These are phyloP conservation scores for Chionis minor DNA, from an alignment of 2,113 vertebrate genomes.

Conservation along the genomic window DNA sequence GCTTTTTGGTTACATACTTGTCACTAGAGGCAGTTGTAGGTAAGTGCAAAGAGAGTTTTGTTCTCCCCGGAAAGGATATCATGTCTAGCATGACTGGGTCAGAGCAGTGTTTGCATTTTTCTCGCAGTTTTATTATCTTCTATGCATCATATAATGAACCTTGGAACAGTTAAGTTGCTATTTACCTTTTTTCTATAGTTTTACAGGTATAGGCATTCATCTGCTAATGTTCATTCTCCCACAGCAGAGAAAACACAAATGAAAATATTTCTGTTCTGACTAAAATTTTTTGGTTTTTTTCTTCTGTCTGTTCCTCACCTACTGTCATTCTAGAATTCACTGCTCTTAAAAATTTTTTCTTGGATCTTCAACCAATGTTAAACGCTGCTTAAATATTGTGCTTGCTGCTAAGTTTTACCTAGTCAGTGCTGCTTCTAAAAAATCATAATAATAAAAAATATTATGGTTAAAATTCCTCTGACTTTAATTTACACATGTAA, in stretches of 20 bases:
- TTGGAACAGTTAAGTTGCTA: not conserved
- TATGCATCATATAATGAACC: not conserved
- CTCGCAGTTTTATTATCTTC: not conserved
- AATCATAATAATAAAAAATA: not conserved
- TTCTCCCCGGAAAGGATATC: not conserved
- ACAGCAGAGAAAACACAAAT: not conserved
- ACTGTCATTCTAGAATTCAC: not conserved
- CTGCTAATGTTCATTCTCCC: not conserved
- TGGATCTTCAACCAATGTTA: not conserved
- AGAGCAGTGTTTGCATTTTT: not conserved
- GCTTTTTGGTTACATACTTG: not conserved
- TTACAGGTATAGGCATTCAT: not conserved
- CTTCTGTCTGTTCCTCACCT: not conserved
- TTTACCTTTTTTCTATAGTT: not conserved
- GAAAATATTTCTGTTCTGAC: not conserved
- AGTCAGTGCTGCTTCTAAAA: not conserved
- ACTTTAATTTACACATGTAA: not conserved
- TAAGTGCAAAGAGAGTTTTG: not conserved
- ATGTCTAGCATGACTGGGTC: not conserved
- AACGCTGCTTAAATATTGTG: not conserved
- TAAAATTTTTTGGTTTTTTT: rapidly evolving
- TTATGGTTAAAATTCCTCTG: not conserved
- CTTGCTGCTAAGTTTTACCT: not conserved
- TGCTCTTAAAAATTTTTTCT: not conserved
- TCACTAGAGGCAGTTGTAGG: not conserved